A percentile compares a stretch with the other conserved stretches of the same genome.
Evolutionary conservation across 30 jellyfish, hydroid and myxozoan species (phyloP).

Genomic region (Sanderia malayensis): DNA sequence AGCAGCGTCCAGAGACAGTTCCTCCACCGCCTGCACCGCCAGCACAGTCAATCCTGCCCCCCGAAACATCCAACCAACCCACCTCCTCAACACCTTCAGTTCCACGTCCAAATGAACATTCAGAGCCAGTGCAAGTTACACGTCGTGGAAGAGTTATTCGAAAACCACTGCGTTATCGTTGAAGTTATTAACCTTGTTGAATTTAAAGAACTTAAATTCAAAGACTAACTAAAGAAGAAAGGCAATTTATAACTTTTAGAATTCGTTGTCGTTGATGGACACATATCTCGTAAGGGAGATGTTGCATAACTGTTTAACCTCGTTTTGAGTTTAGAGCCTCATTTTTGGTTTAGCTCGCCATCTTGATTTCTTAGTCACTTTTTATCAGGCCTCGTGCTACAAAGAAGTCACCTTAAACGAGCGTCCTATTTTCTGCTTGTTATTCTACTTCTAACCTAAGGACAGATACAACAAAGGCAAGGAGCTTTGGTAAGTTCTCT

Average conservation of each 20-base stretch:
- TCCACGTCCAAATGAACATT: constrained; percentile 13
- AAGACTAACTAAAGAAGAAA: constrained; percentile 20
- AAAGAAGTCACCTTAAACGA: no score
- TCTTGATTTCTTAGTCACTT: no score
- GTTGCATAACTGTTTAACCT: no score
- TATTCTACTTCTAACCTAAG: no score
- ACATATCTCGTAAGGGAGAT: constrained; percentile 34
- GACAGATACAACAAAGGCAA: no score
- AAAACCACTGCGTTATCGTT: constrained; percentile 23
- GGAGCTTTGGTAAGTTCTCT: no score
- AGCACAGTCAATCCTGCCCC: constrained; percentile 36
- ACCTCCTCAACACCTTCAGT: constrained; percentile 27
- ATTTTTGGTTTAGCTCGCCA: no score
- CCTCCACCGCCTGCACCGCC: constrained; percentile 18
- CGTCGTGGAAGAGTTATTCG: constrained; percentile 39
- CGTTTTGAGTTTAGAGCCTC: no score
- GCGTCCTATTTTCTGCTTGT: no score
- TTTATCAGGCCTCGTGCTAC: no score
- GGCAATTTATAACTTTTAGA: constrained; percentile 30
- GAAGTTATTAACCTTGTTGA: constrained; percentile 28
- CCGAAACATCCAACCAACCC: constrained; percentile 38
- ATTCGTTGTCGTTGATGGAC: constrained; percentile 19
- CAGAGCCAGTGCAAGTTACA: constrained; percentile 30
- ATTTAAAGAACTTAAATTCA: constrained; percentile 17
- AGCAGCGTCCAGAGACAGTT: constrained; percentile 26